Evolutionary conservation across 2,888 invertebrate genomes (phyloP), one percentile per base, ranked within the genome.

Genomic region (Brenthis hecate): DNA sequence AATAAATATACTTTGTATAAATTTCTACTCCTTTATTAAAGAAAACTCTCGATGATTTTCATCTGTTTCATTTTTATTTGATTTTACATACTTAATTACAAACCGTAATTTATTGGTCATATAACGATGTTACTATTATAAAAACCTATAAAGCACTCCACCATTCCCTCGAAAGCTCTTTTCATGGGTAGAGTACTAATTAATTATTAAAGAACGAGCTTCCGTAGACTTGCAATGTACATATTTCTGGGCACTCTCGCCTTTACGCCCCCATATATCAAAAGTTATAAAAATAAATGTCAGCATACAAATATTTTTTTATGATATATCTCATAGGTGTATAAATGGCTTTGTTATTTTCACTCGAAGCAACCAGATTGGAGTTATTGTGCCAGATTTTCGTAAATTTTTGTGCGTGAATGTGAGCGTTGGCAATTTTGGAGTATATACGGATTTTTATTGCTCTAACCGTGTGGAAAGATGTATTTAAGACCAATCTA

Each of bases 221-320:
- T 43, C 36, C 36, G 36, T 8, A 43, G 8, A 11, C 36, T 43
- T 43, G 36, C 36, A 11, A 43, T 43, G 36, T 43, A 43, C 8
- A 13, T 23, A n/a, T 48, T 43, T 23, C 23, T 23, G 36, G 1
- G 47, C 47, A 23, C 19, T 16, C n/a, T 23, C 14, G 6, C 58
- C 19, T 48, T 23, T 23, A 48, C 47, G 28, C n/a, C 28, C n/a
- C n/a, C 48, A 60, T 50, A 60, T 28, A 28, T 60, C n/a, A 13
- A n/a, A 19, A 14, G 23, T 50, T 23, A 28, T 48, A 48, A 48
- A 48, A 60, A 28, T 50, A 60, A 13, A 60, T n/a, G 58, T 60
- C 58, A 60, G 58, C 58, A 28, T 60, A 50, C 58, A 60, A 60
- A 28, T 28, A 28, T 58, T 58, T 60, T 19, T 50, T 50, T 60